Evolutionary conservation across 2,113 vertebrate genomes (phyloP), one percentile per base, ranked within the genome.

Genomic region (Protobothrops flavoviridis): DNA sequence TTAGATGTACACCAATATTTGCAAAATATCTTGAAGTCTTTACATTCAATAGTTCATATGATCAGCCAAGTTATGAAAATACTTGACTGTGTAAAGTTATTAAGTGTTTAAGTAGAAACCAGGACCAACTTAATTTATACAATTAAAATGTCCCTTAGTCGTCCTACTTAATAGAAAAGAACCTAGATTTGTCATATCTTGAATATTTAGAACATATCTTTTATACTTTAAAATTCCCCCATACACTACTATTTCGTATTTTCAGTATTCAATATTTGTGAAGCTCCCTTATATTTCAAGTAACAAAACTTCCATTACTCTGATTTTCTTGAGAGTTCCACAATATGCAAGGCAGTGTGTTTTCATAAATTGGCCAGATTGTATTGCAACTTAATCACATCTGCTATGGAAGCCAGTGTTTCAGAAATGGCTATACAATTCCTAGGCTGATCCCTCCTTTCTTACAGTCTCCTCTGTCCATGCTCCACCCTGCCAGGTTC

Each of bases 21-120:
- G n/a, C 5, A 43, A 4, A 3, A 93, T 91, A 24, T 91, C 91
- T 39, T 52, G 91, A 91, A 91, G 26, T 61, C 1, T 93, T 93
- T 10, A 90, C 91, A 91, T 93, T 15, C 48, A 1, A 56, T 24
- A 56, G 29, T 39, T 91, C 90, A 91, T 55, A 56, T 88, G n/a
- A 26, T 91, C 39, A 81, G n/a, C 15, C 39, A 85, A 13, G 43
- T 50, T 55, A 64, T 81, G 33, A 57, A 55, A 81, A 92, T 85
- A 45, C 43, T 57, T 26, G 81, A 57, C 39, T n/a, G 9, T n/a
- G 55, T 53, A 29, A 86, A 45, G 53, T 64, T 48, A 81, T 21
- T 81, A 39, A 20, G 13, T 81, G 74, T 81, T 81, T 81, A 81
- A 43, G 39, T 43, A 39, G 33, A 23, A 85, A 85, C 39, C 1